Evolutionary conservation across 2,888 invertebrate species (phyloP), one percentile per base, ranked within the genome.

Genomic region (Cistogaster globosa): DNA sequence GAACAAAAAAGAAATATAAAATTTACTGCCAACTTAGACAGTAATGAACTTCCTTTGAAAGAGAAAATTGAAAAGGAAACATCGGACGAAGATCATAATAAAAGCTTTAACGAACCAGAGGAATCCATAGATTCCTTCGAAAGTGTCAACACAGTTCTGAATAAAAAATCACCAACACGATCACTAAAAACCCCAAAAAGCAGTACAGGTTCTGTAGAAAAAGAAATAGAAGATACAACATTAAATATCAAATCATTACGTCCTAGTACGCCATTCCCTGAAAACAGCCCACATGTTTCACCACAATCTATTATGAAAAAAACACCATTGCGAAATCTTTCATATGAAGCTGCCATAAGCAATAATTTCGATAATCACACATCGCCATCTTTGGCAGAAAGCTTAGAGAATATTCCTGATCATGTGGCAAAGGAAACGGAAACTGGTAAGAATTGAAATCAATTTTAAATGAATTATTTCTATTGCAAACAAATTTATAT

Each of bases 181-280:
- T 90, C 92, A 0, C 12, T 86, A 0, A 88, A 83, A 57, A 90
- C 90, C 0, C 88, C 84, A 6, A 89, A 87, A 20, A 90, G 90
- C 2, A 90, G 90, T 0, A 62, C 72, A 4, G 86, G 84, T 32
- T 90, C 90, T 0, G 83, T 90, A 22, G 88, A 89, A 86, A 60
- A 75, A 20, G 20, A 78, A 32, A 51, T 38, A 2, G 22, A 83
- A 72, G 58, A 20, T 53, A 38, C 78, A 9, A 48, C 69, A 20
- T 85, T 87, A 3, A 75, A 74, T 57, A 90, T 90, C 2, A 90
- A 89, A 26, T 86, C 88, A 7, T 67, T 90, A 14, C 91, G 92
- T 11, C 92, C 92, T 0, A 89, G 88, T 22, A 92, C 92, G 4
- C 92, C 92, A 0, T 92, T 90, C 51, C 92, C 92, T 1, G 91